Evolutionary conservation across 2,113 vertebrate species (phyloP).

Genomic region (Clarias magur): DNA sequence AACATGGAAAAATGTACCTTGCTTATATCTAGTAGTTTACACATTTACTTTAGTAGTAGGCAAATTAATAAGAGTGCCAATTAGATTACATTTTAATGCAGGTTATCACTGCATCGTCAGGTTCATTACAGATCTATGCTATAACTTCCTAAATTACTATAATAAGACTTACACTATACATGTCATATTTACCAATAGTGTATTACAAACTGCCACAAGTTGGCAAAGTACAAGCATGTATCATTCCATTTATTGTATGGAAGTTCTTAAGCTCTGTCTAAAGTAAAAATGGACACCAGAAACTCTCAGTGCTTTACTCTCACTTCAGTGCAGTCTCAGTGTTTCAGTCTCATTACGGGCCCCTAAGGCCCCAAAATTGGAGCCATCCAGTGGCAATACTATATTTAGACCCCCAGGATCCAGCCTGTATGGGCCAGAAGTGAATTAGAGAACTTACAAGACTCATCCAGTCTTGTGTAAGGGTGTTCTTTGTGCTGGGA

Average conservation of each 20-base stretch:
- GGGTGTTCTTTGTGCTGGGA: neutral
- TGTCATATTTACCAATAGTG: neutral
- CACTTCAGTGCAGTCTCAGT: neutral
- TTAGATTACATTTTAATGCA: neutral
- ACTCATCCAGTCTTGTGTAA: neutral
- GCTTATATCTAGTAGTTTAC: neutral
- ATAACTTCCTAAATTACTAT: neutral
- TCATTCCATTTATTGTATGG: neutral
- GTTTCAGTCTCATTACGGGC: conserved; percentile 11
- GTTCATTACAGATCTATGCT: neutral
- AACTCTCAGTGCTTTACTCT: neutral
- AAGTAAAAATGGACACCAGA: neutral
- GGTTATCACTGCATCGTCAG: neutral
- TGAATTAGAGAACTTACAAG: neutral
- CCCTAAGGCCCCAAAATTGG: neutral
- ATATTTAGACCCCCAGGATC: conserved; percentile 10
- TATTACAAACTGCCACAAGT: neutral
- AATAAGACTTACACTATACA: neutral
- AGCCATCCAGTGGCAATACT: neutral
- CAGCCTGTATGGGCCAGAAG: neutral
- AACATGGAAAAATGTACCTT: neutral
- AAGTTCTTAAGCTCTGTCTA: conserved; percentile 10
- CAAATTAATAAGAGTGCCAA: neutral
- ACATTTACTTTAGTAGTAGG: neutral
- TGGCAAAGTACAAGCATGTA: neutral